These are phyloP conservation scores for Acleris sparsana DNA, from an alignment of 2,888 invertebrate species.

Conservation along the genomic window DNA sequence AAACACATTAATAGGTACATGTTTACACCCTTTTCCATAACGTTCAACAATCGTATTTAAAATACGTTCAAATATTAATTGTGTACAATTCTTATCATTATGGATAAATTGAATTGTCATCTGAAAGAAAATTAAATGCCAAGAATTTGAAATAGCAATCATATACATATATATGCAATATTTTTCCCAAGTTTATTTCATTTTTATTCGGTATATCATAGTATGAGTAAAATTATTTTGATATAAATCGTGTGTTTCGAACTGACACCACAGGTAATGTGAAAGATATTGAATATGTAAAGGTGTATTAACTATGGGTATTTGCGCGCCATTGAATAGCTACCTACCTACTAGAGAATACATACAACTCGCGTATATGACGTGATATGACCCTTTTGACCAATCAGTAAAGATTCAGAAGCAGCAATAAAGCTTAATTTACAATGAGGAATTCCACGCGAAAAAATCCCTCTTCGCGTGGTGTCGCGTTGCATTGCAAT, in stretches of 20 bases:
- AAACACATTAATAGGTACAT: conserved; percentile 54
- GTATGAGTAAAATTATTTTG: neutral
- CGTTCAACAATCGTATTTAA: conserved; percentile 35
- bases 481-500: too few relatives aligned
- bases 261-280: conserved; percentile 9
- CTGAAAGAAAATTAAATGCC: neutral
- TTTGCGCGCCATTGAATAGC: too few relatives aligned
- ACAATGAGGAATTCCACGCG: too few relatives aligned
- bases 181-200: neutral
- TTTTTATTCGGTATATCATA: neutral
- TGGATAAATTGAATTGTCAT: neutral
- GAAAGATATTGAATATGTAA: too few relatives aligned
- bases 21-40: conserved; percentile 66
- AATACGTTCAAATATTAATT: conserved; percentile 47
- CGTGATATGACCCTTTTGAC: too few relatives aligned
- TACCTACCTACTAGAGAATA: too few relatives aligned
- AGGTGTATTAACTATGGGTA: too few relatives aligned
- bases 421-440: too few relatives aligned
- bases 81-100: neutral
- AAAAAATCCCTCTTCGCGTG: too few relatives aligned
- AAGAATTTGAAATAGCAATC: neutral
- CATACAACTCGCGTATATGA: too few relatives aligned
- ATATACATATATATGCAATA: neutral
- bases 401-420: too few relatives aligned
- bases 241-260: conserved; percentile 7